Base-by-base conservation (phyloP, 92 coral and sea anemone species). In the Parazoanthus darwini region DNA sequence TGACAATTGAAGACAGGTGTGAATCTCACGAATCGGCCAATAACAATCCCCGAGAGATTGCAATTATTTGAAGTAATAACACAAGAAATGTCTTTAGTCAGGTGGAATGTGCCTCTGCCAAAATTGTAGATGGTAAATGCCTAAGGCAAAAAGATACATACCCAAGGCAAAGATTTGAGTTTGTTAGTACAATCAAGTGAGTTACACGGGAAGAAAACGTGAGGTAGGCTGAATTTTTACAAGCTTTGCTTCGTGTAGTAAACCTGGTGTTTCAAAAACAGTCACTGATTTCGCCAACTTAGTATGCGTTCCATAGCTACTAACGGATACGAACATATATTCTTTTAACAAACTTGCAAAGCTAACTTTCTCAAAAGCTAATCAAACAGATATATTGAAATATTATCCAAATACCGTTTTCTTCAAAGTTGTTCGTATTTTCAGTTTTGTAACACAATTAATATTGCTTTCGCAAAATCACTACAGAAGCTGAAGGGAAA, bases 1-100 rank as follows among this genome's bases (percentile, higher is more conserved):
- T 76, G 46, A 37, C 23, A 76, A 18, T 25, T 9, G 26, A 36
- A 14, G 80, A 37, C 80, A 76, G 80, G 80, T 76, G 80, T 76
- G 14, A 22, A 44, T 5, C n/a, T 42, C 25, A 16, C 48, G 9
- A 36, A 20, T 38, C 50, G 80, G 50, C 48, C 51, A 76, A 76
- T 37, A 42, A 36, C 78, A 74, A 74, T 42, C 39, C 39, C 78
- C 15, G 18, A 37, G 44, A 74, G 46, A 74, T 74, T 20, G 22
- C 78, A 74, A 74, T 74, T 74, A 74, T 33, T 33, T 63, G 26
- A 63, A 23, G 70, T 26, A 74, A 22, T 20, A 63, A 63, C 26
- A 63, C 26, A 23, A 63, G 70, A 18, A 23, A 22, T 5, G 70
- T 63, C n/a, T 18, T 63, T 63, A 63, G n/a, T 20, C 59, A 54